Evolutionary conservation across 2,797 vertebrate genomes (phyloP), one percentile per base, ranked within the genome.

Genomic region (Micromesistius poutassou): DNA sequence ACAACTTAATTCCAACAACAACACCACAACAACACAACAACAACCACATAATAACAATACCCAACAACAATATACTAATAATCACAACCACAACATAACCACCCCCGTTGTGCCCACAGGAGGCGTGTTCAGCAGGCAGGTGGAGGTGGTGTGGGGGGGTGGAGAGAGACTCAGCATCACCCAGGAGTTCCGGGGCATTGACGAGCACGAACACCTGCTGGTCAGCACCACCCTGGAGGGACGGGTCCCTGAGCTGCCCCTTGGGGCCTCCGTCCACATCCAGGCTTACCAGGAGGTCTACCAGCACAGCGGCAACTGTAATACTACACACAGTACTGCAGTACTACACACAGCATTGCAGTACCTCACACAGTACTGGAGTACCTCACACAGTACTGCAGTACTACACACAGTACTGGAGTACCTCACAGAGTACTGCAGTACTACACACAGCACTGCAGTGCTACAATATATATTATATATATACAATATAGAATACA

Each of bases 141-240:
- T 95, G 0, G 96, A 98, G 87, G 96, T 98, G 72, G 94, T 92
- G 76, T 98, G 98, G 70, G 88, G 94, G 0, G 94, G 94, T 7
- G 95, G 94, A 0, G 96, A 96, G 87, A 95, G 93, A 72, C 87
- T 98, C 86, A 90, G 82, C 82, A 92, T 98, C 81, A 94, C 84
- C 73, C 97, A 98, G 89, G 91, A 91, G 74, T 97, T 98, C 80
- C 93, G 92, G 62, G 97, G 97, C 40, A 95, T 97, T 2, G 95
- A 98, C 0, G 96, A 97, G 68, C 97, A 98, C 0, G 96, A 96
- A 38, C 97, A 98, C 86, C 93, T 98, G 81, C 94, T 95, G 79
- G 95, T 98, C 79, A 93, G 87, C 93, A 98, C 97, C 0, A 91
- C 94, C 74, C 93, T 98, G 90, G 95, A 97, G 5, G 97, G 97